Base-by-base conservation (phyloP, 2,797 vertebrate species). In the Macropodus opercularis region DNA sequence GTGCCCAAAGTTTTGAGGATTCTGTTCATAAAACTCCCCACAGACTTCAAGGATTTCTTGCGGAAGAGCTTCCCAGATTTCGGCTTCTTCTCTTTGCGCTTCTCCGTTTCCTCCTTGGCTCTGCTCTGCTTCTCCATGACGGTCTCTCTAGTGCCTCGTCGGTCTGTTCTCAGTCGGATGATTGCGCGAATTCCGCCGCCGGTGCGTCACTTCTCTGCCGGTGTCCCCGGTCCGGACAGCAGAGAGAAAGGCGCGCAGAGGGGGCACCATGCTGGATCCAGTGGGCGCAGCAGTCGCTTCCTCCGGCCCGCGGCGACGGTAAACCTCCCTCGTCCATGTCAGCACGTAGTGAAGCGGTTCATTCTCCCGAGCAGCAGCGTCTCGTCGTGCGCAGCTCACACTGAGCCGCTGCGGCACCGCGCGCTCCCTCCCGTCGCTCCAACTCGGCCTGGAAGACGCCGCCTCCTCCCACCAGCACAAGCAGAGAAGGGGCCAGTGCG, bases 1-100 rank as follows among this genome's bases (percentile, higher is more conserved):
- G 90, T 92, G 69, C 90, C 90, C 66, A 95, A 94, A 93, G 89
- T 94, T 91, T 90, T 92, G 19, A 94, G 81, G 75, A 95, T 90
- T 78, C 84, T 89, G 79, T 87, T 92, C 78, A 94, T 77, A 24
- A 95, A 92, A 60, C 80, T 87, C 71, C 93, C 92, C 60, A 94
- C 86, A 0, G 92, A 92, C 86, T 87, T 92, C 17, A 94, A 50
- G 5, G 92, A 90, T 53, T 89, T 91, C 74, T 90, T 93, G n/a
- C 93, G 79, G 63, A 94, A 90, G 15, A 92, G 78, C 74, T 84
- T 90, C 14, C 75, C 83, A 0, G 84, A 34, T 69, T 79, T 91
- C 8, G 75, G 39, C 69, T 86, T 91, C 77, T 86, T 91, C 47
- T 90, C 90, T 39, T 72, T 84, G 46, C 88, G 87, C 81, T 76